These are phyloP conservation scores for Sitta carolinensis DNA, from an alignment of 2,797 vertebrate species.

Conservation along the genomic window DNA sequence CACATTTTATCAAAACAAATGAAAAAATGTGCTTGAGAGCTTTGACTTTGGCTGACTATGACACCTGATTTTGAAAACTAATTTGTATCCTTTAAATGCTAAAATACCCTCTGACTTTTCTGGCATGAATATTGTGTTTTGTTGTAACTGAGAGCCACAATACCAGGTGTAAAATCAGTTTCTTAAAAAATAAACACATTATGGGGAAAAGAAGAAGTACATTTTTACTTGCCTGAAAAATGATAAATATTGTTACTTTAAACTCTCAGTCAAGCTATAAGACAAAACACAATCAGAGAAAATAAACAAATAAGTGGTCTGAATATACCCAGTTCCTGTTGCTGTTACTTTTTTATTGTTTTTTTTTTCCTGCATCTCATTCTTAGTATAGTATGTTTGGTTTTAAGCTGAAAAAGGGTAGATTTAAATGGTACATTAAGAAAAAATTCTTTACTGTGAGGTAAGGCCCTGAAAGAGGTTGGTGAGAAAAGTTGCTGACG, in stretches of 20 bases:
- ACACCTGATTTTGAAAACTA: not conserved
- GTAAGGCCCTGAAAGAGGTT: not conserved
- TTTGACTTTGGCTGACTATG: not conserved
- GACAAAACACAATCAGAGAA: not conserved
- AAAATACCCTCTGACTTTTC: not conserved
- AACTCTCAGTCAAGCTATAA: not conserved
- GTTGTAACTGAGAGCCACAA: not conserved
- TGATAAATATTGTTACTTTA: not conserved
- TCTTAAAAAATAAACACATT: not conserved
- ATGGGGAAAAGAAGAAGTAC: not conserved
- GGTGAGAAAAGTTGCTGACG: fast-evolving
- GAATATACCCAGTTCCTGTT: not conserved
- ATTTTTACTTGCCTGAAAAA: not conserved
- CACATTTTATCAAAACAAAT: not conserved
- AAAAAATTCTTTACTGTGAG: not conserved
- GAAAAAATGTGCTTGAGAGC: not conserved
- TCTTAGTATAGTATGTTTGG: not conserved
- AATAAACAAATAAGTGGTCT: not conserved
- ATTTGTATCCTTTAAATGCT: not conserved
- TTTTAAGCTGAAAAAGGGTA: not conserved
- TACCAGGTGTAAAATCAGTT: not conserved
- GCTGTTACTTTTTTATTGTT: not conserved
- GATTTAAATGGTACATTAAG: not conserved
- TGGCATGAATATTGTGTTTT: not conserved
- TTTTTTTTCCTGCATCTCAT: not conserved